Base-by-base conservation (phyloP, 2,113 vertebrate species). In the Rana temporaria region DNA sequence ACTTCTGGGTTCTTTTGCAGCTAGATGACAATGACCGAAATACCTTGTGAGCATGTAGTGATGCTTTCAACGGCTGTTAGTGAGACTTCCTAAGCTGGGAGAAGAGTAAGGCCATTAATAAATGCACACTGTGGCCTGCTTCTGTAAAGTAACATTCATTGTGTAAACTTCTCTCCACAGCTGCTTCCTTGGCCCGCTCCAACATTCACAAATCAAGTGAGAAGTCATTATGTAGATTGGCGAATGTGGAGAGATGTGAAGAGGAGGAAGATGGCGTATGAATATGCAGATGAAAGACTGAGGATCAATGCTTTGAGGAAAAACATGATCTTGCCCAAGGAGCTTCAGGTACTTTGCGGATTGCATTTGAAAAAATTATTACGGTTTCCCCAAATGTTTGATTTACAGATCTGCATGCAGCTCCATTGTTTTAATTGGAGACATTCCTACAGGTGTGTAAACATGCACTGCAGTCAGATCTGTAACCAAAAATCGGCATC, bases 221-320 rank as follows among this genome's bases (percentile, higher is more conserved):
- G 97, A 84, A 76, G 93, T 82, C 95, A 97, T 85, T 97, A 98
- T 0, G 97, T 98, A 18, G 85, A 99, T 88, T 99, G 98, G 97
- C 94, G 87, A 86, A 99, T 99, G 98, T 82, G 98, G 65, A 93
- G 97, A 52, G 98, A 99, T 0, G 93, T 98, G 18, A 99, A 98
- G 89, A 95, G 98, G 56, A 91, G 98, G 87, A 95, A 93, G 78
- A 90, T 96, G 92, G 97, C 97, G 0, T 96, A 91, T 0, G 97
- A 99, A 24, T 93, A 94, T 0, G 96, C 98, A 0, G 96, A 99
- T 4, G 89, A 96, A 85, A 90, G 98, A 86, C 88, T 99, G 11
- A 91, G 98, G 4, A 95, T 99, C 82, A 99, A 99, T 14, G 93
- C 96, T 1, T 87, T 99, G 81, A 92, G 98, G 4, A 99, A 99